phyloP scores from a whole-genome alignment of 2,113 vertebrate species.

The Gadus macrocephalus region DNA sequence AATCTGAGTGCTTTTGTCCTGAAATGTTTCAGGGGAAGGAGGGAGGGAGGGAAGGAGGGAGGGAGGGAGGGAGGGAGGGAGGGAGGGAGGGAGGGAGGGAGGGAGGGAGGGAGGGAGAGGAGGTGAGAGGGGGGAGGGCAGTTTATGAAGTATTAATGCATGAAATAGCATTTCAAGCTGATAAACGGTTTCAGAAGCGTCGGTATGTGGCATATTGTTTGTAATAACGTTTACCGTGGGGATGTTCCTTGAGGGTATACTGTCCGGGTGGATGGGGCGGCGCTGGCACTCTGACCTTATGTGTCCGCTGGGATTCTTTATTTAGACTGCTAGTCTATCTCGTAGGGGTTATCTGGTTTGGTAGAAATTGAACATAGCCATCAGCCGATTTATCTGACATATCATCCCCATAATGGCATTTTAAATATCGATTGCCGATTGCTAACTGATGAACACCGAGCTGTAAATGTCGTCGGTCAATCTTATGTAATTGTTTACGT shows the following conservation, averaged over 20 bases:
- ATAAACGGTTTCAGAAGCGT: conserved; percentile 67
- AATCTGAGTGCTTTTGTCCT: neutral
- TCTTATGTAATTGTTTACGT: too few species aligned
- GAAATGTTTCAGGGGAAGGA: conserved; percentile 23
- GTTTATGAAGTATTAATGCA: conserved; percentile 73
- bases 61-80: conserved; percentile 13
- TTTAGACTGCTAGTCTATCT: too few species aligned
- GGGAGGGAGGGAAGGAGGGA: conserved; percentile 12
- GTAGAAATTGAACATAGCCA: too few species aligned
- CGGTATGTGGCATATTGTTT: conserved; percentile 59
- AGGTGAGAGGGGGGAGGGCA: conserved; percentile 42
- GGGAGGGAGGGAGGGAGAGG: conserved; percentile 27
- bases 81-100: conserved; percentile 46
- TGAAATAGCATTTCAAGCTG: conserved; percentile 77
- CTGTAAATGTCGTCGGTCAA: too few species aligned
- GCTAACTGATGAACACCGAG: too few species aligned
- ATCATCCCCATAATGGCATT: too few species aligned
- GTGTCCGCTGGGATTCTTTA: too few species aligned
- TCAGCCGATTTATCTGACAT: too few species aligned
- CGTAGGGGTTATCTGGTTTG: too few species aligned
- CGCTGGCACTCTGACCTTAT: too few species aligned
- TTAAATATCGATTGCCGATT: too few species aligned
- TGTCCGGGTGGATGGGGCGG: neutral
- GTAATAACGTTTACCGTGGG: conserved; percentile 69
- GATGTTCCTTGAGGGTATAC: conserved; percentile 35